Percentiles rank a stretch among this genome's conserved stretches.
phyloP scores from a whole-genome alignment of 2,797 vertebrate genomes.

The Knipowitschia caucasica region DNA sequence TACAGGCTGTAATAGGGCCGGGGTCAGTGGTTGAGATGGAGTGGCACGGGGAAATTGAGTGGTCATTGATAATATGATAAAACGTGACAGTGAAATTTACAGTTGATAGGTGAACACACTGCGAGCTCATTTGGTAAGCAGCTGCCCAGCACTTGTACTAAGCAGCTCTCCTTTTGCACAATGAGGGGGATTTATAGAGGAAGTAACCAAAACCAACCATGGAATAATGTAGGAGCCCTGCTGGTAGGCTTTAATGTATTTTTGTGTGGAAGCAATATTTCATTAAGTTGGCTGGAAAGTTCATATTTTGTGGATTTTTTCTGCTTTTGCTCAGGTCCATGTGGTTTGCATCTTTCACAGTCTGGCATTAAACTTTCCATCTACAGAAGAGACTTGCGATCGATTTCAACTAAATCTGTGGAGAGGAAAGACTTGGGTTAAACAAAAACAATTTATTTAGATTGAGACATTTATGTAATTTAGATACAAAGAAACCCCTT shows the following conservation, averaged over 20 bases:
- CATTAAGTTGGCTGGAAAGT: too few species aligned
- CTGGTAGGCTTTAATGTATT: constrained; percentile 37
- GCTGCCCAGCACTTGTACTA: constrained; percentile 70
- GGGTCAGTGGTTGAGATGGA: constrained; percentile 76
- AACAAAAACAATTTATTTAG: too few species aligned
- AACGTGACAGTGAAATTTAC: constrained; percentile 82
- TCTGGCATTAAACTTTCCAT: too few species aligned
- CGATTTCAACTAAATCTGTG: too few species aligned
- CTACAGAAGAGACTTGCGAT: too few species aligned
- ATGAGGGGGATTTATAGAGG: constrained; percentile 68
- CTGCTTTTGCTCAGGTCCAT: too few species aligned
- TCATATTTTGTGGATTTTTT: too few species aligned
- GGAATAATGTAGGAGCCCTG: constrained; percentile 63
- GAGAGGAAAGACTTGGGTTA: too few species aligned
- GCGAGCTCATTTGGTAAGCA: constrained; percentile 80
- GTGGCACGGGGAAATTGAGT: constrained; percentile 78
- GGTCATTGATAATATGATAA: constrained; percentile 86
- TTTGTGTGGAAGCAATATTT: too few species aligned
- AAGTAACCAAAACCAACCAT: constrained; percentile 80
- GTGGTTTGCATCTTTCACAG: too few species aligned
- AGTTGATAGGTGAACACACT: constrained; percentile 80
- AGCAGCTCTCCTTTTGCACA: constrained; percentile 66
- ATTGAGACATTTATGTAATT: too few species aligned
- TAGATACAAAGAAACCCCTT: too few species aligned
- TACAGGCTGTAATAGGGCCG: constrained; percentile 82